Evolutionary conservation across 2,888 invertebrate genomes (phyloP).

Genomic region (Dynastes hyllus): DNA sequence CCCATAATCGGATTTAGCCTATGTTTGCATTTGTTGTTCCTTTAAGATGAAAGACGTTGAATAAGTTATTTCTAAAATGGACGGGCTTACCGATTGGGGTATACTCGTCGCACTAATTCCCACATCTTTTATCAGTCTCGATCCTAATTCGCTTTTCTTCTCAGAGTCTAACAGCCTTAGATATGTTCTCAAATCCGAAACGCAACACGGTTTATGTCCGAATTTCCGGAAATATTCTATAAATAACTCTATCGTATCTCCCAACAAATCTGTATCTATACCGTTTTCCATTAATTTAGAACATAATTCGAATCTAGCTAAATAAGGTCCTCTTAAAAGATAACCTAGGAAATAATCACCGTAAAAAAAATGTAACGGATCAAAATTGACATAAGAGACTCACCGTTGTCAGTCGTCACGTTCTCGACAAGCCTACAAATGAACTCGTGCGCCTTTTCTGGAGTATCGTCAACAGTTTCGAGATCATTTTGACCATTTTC

Average conservation of each 20-base stretch:
- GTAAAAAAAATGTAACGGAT: background rate
- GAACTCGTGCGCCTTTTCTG: conserved; percentile 70
- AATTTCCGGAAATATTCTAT: conserved; percentile 87
- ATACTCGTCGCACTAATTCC: conserved; percentile 78
- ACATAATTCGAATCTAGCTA: conserved; percentile 87
- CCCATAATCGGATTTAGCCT: no score
- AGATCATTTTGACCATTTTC: conserved; percentile 58
- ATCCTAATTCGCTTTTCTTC: conserved; percentile 76
- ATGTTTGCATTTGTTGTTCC: conserved; percentile 86
- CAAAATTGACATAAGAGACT: conserved; percentile 19
- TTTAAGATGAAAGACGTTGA: conserved; percentile 61
- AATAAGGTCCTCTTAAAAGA: conserved; percentile 84
- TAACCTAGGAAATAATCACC: conserved; percentile 65
- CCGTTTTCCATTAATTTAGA: conserved; percentile 74
- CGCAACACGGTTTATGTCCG: conserved; percentile 90
- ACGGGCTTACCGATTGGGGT: conserved; percentile 76
- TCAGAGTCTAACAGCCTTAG: conserved; percentile 79
- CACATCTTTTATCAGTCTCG: conserved; percentile 77
- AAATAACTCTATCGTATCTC: conserved; percentile 80
- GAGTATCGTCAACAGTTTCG: conserved; percentile 66
- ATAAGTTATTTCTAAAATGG: background rate
- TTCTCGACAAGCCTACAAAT: conserved; percentile 69
- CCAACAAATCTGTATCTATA: conserved; percentile 73
- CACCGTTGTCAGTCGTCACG: conserved; percentile 65
- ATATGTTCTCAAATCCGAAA: conserved; percentile 87